Evolutionary conservation across 2,113 vertebrate species (phyloP).

Genomic region (Atherinomorus stipes): DNA sequence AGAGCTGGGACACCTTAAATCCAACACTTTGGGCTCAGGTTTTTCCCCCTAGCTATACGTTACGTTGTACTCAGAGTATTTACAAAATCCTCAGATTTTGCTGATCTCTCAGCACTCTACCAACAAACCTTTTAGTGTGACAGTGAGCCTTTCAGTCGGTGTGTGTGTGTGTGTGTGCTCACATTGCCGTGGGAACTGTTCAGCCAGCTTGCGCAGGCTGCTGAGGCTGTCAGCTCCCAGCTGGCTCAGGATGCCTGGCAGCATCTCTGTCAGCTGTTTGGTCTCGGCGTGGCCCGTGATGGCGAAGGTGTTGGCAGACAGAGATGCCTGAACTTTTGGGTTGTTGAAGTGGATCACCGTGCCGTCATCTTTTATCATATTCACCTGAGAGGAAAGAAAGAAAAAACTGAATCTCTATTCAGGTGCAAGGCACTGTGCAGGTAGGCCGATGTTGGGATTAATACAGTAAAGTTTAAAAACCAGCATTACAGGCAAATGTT

Average conservation of each 20-base stretch:
- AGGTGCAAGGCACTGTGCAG: no score
- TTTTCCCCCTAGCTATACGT: no score
- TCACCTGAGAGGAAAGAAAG: constrained; percentile 84
- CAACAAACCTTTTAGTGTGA: not conserved
- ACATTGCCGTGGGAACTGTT: constrained; percentile 98
- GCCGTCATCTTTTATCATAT: constrained; percentile 99
- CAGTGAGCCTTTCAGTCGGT: not conserved
- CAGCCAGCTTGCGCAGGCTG: constrained; percentile 97
- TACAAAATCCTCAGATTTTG: no score
- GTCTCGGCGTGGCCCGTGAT: constrained; percentile 97
- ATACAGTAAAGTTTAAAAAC: no score
- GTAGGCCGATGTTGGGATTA: no score
- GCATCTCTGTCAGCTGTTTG: constrained; percentile 99
- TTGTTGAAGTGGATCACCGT: constrained; percentile 99
- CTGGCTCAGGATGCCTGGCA: constrained; percentile 98
- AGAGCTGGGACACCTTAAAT: no score
- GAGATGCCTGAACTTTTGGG: constrained; percentile 97
- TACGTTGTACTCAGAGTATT: no score
- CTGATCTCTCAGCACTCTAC: no score
- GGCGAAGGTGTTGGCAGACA: constrained; percentile 98
- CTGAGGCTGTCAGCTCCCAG: constrained; percentile 97
- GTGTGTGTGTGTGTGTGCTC: constrained; percentile 20
- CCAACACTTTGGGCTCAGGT: no score
- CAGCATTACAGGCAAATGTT: no score
- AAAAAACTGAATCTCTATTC: not conserved